Conservation (phyloP, 2,888 invertebrate genomes). For the Incurvaria masculella region DNA sequence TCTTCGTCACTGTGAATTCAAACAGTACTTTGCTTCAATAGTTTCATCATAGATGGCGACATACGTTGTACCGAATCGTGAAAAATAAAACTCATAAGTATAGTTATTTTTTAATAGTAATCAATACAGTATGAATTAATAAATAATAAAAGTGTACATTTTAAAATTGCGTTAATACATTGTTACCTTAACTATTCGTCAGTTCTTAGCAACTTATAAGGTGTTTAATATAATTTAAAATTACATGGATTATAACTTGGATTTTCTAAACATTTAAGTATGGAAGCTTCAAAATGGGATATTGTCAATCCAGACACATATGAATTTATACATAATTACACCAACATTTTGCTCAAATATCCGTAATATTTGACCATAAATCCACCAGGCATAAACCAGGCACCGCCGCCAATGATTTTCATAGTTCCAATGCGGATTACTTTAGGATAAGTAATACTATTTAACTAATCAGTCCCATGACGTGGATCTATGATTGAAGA, state of each 20-base stretch:
- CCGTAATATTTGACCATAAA: no score
- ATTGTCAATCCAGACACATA: slow-evolving; percentile 15
- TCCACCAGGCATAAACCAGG: no score
- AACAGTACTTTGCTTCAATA: not conserved
- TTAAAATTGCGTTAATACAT: not conserved
- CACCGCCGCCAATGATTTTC: no score
- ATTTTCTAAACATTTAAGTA: slow-evolving; percentile 17
- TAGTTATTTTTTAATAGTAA: no score
- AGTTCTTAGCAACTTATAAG: not conserved
- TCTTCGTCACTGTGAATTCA: not conserved
- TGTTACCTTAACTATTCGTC: not conserved
- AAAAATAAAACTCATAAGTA: slow-evolving; percentile 7
- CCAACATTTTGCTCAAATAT: not conserved
- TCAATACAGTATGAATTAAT: no score
- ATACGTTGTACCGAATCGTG: no score
- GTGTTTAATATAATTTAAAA: slow-evolving; percentile 4
- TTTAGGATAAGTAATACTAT: no score
- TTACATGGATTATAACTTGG: slow-evolving; percentile 6
- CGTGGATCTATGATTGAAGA: no score
- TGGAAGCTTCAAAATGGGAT: slow-evolving; percentile 7
- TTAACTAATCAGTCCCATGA: no score
- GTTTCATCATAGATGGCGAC: no score
- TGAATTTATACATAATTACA: not conserved
- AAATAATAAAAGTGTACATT: slow-evolving; percentile 4
- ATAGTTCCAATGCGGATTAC: no score